These are phyloP conservation scores for Gibbula magus DNA, from an alignment of 2,888 invertebrate genomes.

Conservation along the genomic window DNA sequence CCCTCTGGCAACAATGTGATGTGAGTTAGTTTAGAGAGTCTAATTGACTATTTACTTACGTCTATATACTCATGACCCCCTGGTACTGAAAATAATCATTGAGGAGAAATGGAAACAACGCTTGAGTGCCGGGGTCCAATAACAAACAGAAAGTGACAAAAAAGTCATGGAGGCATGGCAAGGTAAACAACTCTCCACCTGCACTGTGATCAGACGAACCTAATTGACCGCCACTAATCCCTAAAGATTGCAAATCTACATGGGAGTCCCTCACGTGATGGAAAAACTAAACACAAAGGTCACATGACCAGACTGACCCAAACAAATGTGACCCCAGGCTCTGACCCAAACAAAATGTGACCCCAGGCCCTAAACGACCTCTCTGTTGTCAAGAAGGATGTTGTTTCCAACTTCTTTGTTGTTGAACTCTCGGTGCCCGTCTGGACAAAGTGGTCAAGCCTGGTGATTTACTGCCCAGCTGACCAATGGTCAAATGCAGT, in stretches of 20 bases:
- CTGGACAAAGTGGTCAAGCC: neutral
- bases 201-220: neutral
- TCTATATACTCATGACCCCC: neutral
- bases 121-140: neutral
- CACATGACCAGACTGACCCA: neutral
- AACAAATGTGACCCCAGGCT: slow-evolving; percentile 2
- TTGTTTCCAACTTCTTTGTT: neutral
- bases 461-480: neutral
- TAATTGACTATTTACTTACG: no score
- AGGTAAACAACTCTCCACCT: neutral
- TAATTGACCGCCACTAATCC: slow-evolving; percentile 11
- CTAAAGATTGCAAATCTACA: neutral
- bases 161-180: neutral
- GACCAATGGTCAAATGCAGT: neutral
- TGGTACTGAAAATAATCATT: neutral
- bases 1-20: no score
- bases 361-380: neutral
- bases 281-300: neutral
- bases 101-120: neutral
- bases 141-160: slow-evolving; percentile 1
- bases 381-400: no score
- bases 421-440: neutral
- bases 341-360: neutral
- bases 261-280: neutral
- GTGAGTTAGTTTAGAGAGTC: no score